phyloP scores from a whole-genome alignment of 2,113 vertebrate genomes.

The Martes martes region DNA sequence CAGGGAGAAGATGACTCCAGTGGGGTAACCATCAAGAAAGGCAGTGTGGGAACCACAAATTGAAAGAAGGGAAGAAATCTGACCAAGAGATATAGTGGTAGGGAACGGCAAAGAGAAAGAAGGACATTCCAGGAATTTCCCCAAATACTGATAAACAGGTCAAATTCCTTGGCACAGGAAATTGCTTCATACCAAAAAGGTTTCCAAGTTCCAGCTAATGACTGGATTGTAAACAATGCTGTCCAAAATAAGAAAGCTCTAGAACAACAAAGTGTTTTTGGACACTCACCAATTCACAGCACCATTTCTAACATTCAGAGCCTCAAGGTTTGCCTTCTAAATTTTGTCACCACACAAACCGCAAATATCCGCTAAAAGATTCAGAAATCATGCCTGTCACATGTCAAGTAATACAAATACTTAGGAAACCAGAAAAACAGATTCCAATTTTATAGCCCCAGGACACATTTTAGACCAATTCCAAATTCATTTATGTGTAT shows the following conservation, averaged over 20 bases:
- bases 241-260: slow-evolving; percentile 63
- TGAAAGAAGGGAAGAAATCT: slow-evolving; percentile 39
- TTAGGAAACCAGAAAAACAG: slow-evolving; percentile 21
- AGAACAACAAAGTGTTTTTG: slow-evolving; percentile 49
- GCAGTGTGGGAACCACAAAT: slow-evolving; percentile 4
- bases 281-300: slow-evolving; percentile 15
- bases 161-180: slow-evolving; percentile 73
- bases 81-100: not conserved
- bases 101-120: not conserved
- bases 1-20: not conserved
- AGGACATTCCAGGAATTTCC: slow-evolving; percentile 70
- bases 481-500: not conserved
- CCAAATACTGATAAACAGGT: slow-evolving; percentile 70
- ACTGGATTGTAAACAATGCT: slow-evolving; percentile 43
- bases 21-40: not conserved
- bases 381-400: not conserved
- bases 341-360: not conserved
- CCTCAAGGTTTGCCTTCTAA: not conserved
- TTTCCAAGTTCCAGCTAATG: slow-evolving; percentile 65
- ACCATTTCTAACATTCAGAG: slow-evolving; percentile 33
- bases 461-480: not conserved
- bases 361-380: not conserved
- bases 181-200: slow-evolving; percentile 66
- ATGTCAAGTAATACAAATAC: not conserved
- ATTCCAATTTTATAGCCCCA: slow-evolving; percentile 39